Conservation (phyloP, 35 echinoderm and acorn worm species). For the Apostichopus parvimensis region DNA sequence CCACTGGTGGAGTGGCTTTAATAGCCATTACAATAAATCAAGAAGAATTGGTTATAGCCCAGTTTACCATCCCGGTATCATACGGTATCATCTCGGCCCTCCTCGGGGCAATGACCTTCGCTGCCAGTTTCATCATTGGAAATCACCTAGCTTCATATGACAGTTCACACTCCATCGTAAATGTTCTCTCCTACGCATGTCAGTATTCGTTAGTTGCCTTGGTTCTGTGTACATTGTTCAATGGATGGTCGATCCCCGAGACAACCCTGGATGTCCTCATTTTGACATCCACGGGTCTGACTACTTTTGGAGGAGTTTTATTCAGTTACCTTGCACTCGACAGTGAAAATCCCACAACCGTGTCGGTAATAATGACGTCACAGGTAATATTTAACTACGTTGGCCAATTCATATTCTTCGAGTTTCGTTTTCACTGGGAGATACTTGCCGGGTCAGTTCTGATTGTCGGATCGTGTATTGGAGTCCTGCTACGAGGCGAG, state of each 20-base stretch:
- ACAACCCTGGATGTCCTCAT: neutral
- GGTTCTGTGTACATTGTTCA: neutral
- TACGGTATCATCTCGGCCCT: neutral
- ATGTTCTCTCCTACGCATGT: neutral
- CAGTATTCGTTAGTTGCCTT: neutral
- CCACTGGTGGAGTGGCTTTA: constrained; percentile 3
- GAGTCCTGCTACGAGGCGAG: neutral
- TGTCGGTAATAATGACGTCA: neutral
- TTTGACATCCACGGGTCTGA: neutral
- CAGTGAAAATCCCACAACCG: neutral
- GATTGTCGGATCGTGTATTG: neutral
- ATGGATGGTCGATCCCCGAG: neutral
- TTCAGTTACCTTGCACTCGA: neutral
- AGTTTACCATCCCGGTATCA: neutral
- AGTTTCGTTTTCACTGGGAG: neutral
- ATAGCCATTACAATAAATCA: neutral
- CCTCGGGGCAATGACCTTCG: neutral
- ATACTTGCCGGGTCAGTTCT: neutral
- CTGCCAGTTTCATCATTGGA: neutral
- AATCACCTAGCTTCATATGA: neutral
- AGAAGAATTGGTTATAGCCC: neutral
- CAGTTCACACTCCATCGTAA: neutral
- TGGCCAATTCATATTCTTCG: constrained; percentile 21
- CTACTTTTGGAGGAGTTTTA: neutral
- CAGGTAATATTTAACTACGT: constrained; percentile 1